Evolutionary conservation across 2,797 vertebrate species (phyloP).

Genomic region (Kryptolebias ocellatus): DNA sequence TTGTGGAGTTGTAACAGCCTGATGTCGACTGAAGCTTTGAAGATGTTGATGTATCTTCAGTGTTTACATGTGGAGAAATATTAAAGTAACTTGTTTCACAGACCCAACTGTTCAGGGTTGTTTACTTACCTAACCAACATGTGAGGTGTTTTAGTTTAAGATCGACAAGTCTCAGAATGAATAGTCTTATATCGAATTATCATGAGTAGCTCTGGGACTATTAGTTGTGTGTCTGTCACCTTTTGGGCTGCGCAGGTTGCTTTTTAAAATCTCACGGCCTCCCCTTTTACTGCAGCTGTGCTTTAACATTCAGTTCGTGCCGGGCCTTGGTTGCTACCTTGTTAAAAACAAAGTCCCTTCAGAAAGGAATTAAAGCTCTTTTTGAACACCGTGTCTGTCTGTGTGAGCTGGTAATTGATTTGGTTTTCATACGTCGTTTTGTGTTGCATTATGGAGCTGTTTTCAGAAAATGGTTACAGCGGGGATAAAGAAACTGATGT

Average conservation of each 20-base stretch:
- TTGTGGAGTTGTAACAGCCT: not conserved
- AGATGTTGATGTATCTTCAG: not conserved
- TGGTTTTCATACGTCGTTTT: slow-evolving; percentile 4
- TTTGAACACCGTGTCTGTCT: not conserved
- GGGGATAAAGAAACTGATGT: slow-evolving; percentile 16
- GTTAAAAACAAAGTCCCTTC: slow-evolving; percentile 31
- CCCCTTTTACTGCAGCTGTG: slow-evolving; percentile 9
- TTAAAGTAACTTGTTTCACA: not conserved
- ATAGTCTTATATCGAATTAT: not conserved
- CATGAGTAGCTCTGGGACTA: too few species aligned
- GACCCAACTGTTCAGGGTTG: not conserved
- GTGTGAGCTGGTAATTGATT: slow-evolving; percentile 26
- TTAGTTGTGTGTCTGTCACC: too few species aligned
- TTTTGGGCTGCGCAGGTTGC: not conserved
- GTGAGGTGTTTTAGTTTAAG: not conserved
- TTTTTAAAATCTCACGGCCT: not conserved
- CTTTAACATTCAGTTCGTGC: slow-evolving; percentile 15
- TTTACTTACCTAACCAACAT: not conserved
- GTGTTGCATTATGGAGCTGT: slow-evolving; percentile 30
- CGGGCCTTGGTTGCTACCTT: slow-evolving; percentile 13
- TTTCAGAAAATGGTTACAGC: slow-evolving; percentile 21
- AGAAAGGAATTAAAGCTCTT: slow-evolving; percentile 10
- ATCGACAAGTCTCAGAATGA: not conserved
- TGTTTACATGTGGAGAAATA: not conserved
- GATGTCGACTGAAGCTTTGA: not conserved